phyloP scores from a whole-genome alignment of 2,888 invertebrate species.

The Pedicia rivosa region DNA sequence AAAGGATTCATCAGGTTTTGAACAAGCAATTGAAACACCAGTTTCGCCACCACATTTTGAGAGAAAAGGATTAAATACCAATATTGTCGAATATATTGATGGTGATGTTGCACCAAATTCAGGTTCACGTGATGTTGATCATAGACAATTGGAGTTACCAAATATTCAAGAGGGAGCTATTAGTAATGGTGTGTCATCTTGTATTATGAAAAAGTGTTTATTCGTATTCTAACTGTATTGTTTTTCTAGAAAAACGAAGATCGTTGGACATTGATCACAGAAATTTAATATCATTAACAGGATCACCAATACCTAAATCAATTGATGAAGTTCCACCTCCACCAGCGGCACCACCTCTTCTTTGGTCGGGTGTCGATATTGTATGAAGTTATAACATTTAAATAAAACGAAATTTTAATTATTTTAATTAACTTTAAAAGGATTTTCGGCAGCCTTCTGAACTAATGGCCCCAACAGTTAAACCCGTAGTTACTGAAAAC shows the following conservation, averaged over 20 bases:
- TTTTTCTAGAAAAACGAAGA: conserved; percentile 19
- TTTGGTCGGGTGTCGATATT: conserved; percentile 8
- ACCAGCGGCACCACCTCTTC: conserved; percentile 10
- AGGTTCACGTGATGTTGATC: conserved; percentile 36
- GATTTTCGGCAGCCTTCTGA: conserved; percentile 4
- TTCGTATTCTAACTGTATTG: no score
- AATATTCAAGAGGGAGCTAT: conserved; percentile 1
- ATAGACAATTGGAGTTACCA: conserved; percentile 37
- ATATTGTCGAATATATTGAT: conserved; percentile 46
- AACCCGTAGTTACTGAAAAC: background rate
- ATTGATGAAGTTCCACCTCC: conserved; percentile 8
- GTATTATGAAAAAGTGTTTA: no score
- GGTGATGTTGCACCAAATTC: conserved; percentile 28
- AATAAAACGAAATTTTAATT: background rate
- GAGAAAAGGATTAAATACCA: conserved; percentile 36
- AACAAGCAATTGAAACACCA: conserved; percentile 36
- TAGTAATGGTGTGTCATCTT: no score
- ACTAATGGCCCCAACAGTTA: background rate
- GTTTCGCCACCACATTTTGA: conserved; percentile 51
- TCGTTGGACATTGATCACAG: conserved; percentile 61
- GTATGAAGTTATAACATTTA: background rate
- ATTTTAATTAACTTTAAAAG: background rate
- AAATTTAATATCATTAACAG: conserved; percentile 69
- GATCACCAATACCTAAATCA: conserved; percentile 38
- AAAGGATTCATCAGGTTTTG: conserved; percentile 23